Percentiles rank a stretch among this genome's conserved stretches.
Evolutionary conservation across 2,888 invertebrate genomes (phyloP).

Genomic region (Heliconius aoede): DNA sequence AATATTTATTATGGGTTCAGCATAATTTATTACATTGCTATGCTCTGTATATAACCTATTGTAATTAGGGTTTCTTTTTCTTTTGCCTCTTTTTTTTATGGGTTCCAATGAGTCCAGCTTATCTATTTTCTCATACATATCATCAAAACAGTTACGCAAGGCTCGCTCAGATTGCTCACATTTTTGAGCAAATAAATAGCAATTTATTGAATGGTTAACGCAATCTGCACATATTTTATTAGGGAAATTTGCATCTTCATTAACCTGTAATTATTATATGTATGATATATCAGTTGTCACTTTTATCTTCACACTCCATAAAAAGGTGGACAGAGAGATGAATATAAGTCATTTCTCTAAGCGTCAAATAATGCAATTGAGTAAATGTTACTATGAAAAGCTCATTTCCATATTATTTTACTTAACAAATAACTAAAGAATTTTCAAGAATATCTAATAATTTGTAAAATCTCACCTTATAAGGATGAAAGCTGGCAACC

Average conservation of each 20-base stretch:
- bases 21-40: constrained; percentile 69
- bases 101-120: constrained; percentile 70
- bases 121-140: constrained; percentile 68
- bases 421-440: not conserved
- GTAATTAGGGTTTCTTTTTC: constrained; percentile 66
- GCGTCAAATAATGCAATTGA: too few species aligned
- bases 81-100: constrained; percentile 66
- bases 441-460: not conserved
- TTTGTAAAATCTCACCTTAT: constrained; percentile 56
- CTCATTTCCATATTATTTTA: not conserved
- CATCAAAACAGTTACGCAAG: constrained; percentile 69
- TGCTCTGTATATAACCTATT: constrained; percentile 64
- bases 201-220: constrained; percentile 61
- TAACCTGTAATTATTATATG: constrained; percentile 60
- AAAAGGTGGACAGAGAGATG: too few species aligned
- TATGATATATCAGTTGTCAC: constrained; percentile 21
- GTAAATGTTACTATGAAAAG: not conserved
- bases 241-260: constrained; percentile 65
- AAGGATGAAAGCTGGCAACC: constrained; percentile 73
- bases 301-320: not conserved
- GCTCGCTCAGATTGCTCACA: constrained; percentile 72
- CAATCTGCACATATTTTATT: constrained; percentile 71
- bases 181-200: constrained; percentile 73
- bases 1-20: constrained; percentile 68
- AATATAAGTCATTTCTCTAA: too few species aligned